Evolutionary conservation across 2,888 invertebrate genomes (phyloP), one percentile per base, ranked within the genome.

Genomic region (Hyalella azteca): DNA sequence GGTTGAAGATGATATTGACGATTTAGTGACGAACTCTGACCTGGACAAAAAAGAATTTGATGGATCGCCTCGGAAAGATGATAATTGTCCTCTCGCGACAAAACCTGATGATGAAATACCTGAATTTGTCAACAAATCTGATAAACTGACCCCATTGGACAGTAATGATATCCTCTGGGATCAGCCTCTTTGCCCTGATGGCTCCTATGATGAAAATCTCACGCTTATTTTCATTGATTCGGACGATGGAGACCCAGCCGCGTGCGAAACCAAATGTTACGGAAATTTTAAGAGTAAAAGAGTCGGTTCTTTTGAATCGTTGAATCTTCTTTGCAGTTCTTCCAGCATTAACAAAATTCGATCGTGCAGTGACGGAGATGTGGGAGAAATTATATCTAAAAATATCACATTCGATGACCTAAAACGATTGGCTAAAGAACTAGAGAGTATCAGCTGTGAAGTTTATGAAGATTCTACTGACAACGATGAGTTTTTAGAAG

Each of bases 161-260:
- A n/a, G n/a, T n/a, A n/a, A n/a, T n/a, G n/a, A n/a, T n/a, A n/a
- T n/a, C n/a, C n/a, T n/a, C n/a, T n/a, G n/a, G n/a, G n/a, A n/a
- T n/a, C n/a, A n/a, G n/a, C n/a, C n/a, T n/a, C n/a, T n/a, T n/a
- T n/a, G n/a, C 45, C 11, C 9, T 45, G 45, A 66, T 36, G 39
- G 19, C 36, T 13, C 36, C 5, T 19, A n/a, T 19, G 66, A 66
- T 66, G 39, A 66, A 66, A 66, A 66, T 66, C 36, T 66, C 39
- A 66, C 66, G 32, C 36, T 66, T 32, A 66, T 66, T 36, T 66
- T 66, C 19, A 66, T 66, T 15, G 66, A 66, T 36, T 36, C 66
- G 0, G 66, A 66, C 36, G 66, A 66, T 36, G 59, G 11, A 5
- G 26, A 59, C 3, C 36, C 13, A 9, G 66, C 22, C 26, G 22